Base-by-base conservation (phyloP, 2,888 invertebrate genomes). In the Rhagonycha fulva region DNA sequence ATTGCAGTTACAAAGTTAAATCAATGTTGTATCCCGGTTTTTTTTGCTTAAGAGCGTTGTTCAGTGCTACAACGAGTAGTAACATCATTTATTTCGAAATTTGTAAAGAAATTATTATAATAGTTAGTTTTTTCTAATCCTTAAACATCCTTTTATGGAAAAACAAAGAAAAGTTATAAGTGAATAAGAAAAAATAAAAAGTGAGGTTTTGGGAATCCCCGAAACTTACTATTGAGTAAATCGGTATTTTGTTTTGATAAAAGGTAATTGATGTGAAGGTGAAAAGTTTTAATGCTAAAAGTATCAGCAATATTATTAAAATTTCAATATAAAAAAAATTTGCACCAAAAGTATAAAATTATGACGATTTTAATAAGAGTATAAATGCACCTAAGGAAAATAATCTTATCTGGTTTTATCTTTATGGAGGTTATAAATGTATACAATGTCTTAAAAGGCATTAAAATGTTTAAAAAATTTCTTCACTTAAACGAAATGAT, bases 371-470 rank as follows among this genome's bases (percentile, higher is more conserved):
- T 76, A 76, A 76, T 78, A 73, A 73, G 76, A 73, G 76, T 78
- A 63, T 76, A 72, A 76, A 73, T 72, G 78, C 76, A 77, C 75
- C 68, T 62, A 76, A 71, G 74, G 72, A 76, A 78, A 74, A 77
- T 78, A 78, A 78, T 77, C 74, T 70, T 68, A 68, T 68, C 72
- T 72, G 69, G 76, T 74, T 75, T 75, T 74, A 78, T 78, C 76
- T 76, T 77, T 75, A 74, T 75, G 72, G 73, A 68, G 70, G 74
- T 77, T 74, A 76, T 78, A 78, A 78, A 76, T 75, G 77, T 75
- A 75, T 78, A 78, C 73, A 74, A 76, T 71, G 72, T 71, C 70
- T 72, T 76, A 70, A 61, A 76, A 76, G 72, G 70, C 72, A 70
- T 72, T 76, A 76, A 76, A 63, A 30, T 62, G 70, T 63, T 72